Evolutionary conservation across 1,140 invertebrate species (phyloP), one percentile per base, ranked within the genome.

Genomic region (Apis laboriosa): DNA sequence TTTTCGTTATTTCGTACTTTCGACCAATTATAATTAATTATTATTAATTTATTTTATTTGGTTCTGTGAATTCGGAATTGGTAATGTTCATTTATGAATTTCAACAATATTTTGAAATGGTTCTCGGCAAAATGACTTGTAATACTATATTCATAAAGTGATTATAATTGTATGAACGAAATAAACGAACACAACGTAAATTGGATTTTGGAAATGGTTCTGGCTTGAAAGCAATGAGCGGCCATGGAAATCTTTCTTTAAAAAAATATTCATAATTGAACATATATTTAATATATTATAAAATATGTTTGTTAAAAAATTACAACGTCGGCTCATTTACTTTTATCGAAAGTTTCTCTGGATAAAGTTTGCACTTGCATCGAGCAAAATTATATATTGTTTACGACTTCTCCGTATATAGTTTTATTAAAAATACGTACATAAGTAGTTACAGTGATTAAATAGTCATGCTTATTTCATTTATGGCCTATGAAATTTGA

Each of bases 1-100:
- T 66, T 87, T 87, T 80, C 76, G 76, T 87, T 88, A 83, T 85
- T 85, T 80, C 53, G 75, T 11, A 28, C 13, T 70, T 71, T 58
- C 2, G 17, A 17, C 7, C 28, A 28, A 24, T 68, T 80, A 80
- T 17, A 56, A 55, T 56, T 75, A 87, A 87, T 87, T 86, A 87
- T 77, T 21, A 66, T 34, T 60, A 53, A n/a, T n/a, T n/a, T n/a
- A n/a, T n/a, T 80, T 80, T 80, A 77, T 68, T 84, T 74, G 58
- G 34, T 43, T 24, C 2, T 24, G 2, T 60, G 49, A 68, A 61
- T 12, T 70, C 58, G 60, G 63, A 83, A 70, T 83, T 56, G 80
- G 28, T 11, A 28, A 64, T 28, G 34, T 63, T 24, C 19, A 73
- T 53, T n/a, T 79, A 43, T 34, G n/a, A 55, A 51, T 66, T 19